These are phyloP conservation scores for Gracilinanus agilis DNA, from an alignment of 2,113 vertebrate species.

Conservation along the genomic window DNA sequence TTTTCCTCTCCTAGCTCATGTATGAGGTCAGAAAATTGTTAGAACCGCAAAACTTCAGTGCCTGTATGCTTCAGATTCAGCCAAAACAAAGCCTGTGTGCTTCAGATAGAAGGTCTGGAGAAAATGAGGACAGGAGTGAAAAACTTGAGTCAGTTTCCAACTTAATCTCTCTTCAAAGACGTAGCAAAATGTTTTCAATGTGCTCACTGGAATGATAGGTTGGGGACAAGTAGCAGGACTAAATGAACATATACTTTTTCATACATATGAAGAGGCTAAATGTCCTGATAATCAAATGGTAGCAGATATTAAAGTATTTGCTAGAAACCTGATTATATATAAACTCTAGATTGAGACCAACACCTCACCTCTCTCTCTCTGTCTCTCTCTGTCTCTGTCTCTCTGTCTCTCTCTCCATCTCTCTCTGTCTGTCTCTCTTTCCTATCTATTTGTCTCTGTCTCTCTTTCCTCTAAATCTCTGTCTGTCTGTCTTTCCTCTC, in stretches of 20 bases:
- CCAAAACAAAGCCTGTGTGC: background rate
- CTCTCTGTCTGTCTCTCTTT: no score
- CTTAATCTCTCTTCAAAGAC: constrained; percentile 61
- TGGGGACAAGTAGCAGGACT: background rate
- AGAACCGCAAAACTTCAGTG: background rate
- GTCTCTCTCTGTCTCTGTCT: no score
- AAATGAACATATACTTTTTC: background rate
- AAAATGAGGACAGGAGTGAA: constrained; percentile 17
- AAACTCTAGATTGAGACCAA: background rate
- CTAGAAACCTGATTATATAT: background rate
- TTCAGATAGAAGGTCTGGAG: background rate
- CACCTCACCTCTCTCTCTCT: no score
- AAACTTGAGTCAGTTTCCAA: constrained; percentile 50
- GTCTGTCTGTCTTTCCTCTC: no score
- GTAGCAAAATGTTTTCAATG: constrained; percentile 61
- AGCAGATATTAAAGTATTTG: background rate
- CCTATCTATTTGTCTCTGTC: no score
- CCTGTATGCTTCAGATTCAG: background rate
- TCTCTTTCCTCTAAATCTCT: no score
- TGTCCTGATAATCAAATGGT: accelerated
- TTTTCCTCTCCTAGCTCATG: background rate
- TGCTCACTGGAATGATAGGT: constrained; percentile 53
- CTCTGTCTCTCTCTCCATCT: no score
- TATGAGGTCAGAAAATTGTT: background rate
- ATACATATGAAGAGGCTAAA: background rate